Base-by-base conservation (phyloP, 2,888 invertebrate species). In the Malthinus seriepunctatus region DNA sequence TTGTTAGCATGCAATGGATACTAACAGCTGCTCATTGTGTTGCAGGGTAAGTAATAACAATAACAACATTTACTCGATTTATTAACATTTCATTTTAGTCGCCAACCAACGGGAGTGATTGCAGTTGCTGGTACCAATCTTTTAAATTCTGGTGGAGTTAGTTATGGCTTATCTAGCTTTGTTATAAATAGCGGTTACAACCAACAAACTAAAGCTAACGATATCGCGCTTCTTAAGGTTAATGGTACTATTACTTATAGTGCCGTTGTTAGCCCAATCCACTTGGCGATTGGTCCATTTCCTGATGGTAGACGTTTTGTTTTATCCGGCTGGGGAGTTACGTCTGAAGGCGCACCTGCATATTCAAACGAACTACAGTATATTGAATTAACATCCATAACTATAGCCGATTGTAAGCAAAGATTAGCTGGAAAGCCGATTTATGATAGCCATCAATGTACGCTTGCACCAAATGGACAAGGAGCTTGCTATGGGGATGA, bases 311-410 rank as follows among this genome's bases (percentile, higher is more conserved):
- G 8, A 7, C 9, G n/a, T 1, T n/a, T 14, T 5, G 15, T 8
- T 1, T 12, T 42, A 11, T 32, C 32, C 10, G 51, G 51, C 6
- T 51, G 51, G 51, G 51, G 51, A 7, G 6, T 32, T 12, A 51
- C 51, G n/a, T 14, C 31, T 32, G n/a, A n/a, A n/a, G n/a, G n/a
- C n/a, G n/a, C n/a, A n/a, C n/a, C n/a, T 39, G 9, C 1, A 34
- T n/a, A n/a, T 6, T 33, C 47, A 8, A 35, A 48, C 33, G 8
- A 39, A 15, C 15, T 42, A 5, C 42, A 38, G 32, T 14, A 35
- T 33, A n/a, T 48, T 37, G 34, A 11, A 9, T 6, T 35, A 35
- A 6, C n/a, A 15, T 8, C 23, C 1, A 23, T 48, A 33, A 10
- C n/a, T 35, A 12, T 15, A 9, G 6, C 12, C 6, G 8, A 34